Conservation (phyloP, 2,888 invertebrate species). For the Parelbella ahira region DNA sequence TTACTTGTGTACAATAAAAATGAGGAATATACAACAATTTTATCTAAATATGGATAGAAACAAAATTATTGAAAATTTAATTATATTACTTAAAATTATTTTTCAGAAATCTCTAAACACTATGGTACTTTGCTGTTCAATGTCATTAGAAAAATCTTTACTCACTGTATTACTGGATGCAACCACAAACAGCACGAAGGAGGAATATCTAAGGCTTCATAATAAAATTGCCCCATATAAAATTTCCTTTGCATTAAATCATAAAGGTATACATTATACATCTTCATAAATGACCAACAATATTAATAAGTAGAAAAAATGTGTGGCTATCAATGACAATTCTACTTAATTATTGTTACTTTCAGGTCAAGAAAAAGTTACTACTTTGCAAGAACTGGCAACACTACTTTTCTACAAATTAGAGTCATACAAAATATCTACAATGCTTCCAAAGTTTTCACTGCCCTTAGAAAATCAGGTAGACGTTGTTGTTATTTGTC, state of each 20-base stretch:
- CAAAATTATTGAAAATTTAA: no score
- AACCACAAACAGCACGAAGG: constrained; percentile 71
- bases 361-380: constrained; percentile 39
- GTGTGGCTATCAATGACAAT: not conserved
- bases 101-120: constrained; percentile 38
- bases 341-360: not conserved
- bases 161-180: constrained; percentile 81
- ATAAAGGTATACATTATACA: constrained; percentile 47
- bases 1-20: no score
- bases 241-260: constrained; percentile 82
- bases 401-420: constrained; percentile 48
- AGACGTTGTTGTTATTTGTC: constrained; percentile 16
- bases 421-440: constrained; percentile 46
- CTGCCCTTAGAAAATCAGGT: constrained; percentile 51
- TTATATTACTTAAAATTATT: no score
- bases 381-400: constrained; percentile 48
- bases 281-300: no score
- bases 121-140: constrained; percentile 63
- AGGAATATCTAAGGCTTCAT: constrained; percentile 82
- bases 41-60: no score
- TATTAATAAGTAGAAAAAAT: no score
- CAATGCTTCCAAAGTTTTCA: constrained; percentile 53
- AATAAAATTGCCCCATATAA: constrained; percentile 89
- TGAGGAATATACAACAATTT: not conserved
- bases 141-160: constrained; percentile 73